These are phyloP conservation scores for Stenoptilia bipunctidactyla DNA, from an alignment of 2,888 invertebrate genomes.

Conservation along the genomic window DNA sequence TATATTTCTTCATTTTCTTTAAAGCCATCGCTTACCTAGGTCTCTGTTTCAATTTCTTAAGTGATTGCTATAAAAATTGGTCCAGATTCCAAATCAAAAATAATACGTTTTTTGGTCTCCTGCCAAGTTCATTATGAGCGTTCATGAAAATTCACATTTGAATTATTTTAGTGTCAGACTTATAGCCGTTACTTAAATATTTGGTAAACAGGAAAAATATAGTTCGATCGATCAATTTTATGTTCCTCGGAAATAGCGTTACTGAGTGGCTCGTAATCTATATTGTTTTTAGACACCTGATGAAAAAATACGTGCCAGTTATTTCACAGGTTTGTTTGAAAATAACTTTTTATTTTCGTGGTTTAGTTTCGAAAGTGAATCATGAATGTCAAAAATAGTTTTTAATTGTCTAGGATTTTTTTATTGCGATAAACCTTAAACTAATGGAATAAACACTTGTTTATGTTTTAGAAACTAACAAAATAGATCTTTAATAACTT, in stretches of 20 bases:
- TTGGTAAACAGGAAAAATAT: slow-evolving; percentile 72
- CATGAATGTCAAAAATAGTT: too few species aligned
- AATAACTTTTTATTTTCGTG: too few species aligned
- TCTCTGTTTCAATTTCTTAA: slow-evolving; percentile 60
- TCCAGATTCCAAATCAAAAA: slow-evolving; percentile 71
- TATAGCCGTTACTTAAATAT: slow-evolving; percentile 71
- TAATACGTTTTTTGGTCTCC: slow-evolving; percentile 69
- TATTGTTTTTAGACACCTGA: background rate
- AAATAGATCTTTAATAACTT: too few species aligned
- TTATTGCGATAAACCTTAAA: too few species aligned
- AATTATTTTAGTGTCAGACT: slow-evolving; percentile 72
- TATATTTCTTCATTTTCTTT: too few species aligned
- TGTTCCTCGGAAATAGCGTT: slow-evolving; percentile 48
- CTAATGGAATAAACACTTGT: too few species aligned
- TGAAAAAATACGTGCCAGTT: too few species aligned
- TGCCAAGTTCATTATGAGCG: slow-evolving; percentile 72
- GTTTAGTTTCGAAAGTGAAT: too few species aligned
- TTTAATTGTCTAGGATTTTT: too few species aligned
- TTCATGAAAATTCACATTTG: slow-evolving; percentile 72
- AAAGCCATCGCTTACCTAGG: too few species aligned
- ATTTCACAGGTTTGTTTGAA: too few species aligned
- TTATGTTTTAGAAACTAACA: too few species aligned
- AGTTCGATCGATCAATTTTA: slow-evolving; percentile 68
- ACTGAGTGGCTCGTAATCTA: slow-evolving; percentile 55
- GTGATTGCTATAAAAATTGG: slow-evolving; percentile 66